Conservation (phyloP, 2,113 vertebrate species). For the Irena cyanogastra region DNA sequence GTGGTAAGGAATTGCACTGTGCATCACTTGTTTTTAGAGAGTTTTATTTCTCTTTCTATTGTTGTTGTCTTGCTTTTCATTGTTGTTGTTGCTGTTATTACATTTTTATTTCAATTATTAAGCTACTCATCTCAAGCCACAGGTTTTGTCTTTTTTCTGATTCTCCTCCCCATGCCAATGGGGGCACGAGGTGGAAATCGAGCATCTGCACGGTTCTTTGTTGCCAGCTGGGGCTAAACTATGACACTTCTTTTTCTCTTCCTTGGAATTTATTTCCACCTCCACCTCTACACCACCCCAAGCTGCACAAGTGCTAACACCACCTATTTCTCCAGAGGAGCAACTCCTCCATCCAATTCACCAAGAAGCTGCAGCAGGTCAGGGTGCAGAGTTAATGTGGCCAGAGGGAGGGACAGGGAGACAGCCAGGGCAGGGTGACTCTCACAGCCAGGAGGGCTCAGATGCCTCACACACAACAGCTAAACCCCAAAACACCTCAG, state of each 20-base stretch:
- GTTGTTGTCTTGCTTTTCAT: background rate
- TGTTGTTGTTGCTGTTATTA: background rate
- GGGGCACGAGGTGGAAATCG: background rate
- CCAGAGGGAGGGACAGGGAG: background rate
- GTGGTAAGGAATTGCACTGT: background rate
- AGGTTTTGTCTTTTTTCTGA: background rate
- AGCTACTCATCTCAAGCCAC: background rate
- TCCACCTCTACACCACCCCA: background rate
- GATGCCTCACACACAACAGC: background rate
- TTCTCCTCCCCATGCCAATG: background rate
- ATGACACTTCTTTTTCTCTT: background rate
- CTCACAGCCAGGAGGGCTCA: background rate
- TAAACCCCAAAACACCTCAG: fast-evolving
- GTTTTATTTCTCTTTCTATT: background rate
- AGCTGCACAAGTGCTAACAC: background rate
- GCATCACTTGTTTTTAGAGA: background rate
- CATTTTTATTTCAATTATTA: background rate
- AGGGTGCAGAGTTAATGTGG: background rate
- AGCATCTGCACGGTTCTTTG: background rate
- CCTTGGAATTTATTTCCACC: background rate
- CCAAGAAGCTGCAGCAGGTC: background rate
- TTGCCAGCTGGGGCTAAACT: background rate
- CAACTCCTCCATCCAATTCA: background rate
- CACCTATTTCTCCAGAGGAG: background rate
- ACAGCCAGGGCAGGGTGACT: background rate